Evolutionary conservation across 1,140 invertebrate species (phyloP).

Genomic region (Diorhabda sublineata): DNA sequence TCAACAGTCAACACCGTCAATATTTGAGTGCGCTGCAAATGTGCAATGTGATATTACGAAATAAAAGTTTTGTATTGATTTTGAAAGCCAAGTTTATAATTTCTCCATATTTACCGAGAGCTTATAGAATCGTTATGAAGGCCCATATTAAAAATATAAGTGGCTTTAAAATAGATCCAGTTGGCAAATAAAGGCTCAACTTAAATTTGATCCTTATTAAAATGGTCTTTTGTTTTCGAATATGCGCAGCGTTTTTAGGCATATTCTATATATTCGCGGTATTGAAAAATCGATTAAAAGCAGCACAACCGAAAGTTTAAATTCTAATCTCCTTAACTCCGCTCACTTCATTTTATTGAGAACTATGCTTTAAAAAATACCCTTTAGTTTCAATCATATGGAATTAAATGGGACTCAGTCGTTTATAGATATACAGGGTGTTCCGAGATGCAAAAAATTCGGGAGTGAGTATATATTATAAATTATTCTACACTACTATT

Average conservation of each 20-base stretch:
- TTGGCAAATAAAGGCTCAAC: conserved; percentile 44
- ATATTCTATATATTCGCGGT: neutral
- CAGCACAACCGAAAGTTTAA: neutral
- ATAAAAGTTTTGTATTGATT: conserved; percentile 8
- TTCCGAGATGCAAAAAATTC: too few relatives aligned
- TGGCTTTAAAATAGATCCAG: conserved; percentile 43
- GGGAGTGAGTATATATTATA: too few relatives aligned
- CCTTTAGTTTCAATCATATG: too few relatives aligned
- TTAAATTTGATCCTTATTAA: conserved; percentile 46
- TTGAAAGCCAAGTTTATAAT: conserved; percentile 22
- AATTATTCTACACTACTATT: too few relatives aligned
- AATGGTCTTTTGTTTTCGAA: conserved; percentile 44
- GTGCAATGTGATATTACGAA: neutral
- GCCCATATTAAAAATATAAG: conserved; percentile 43
- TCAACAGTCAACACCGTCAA: too few relatives aligned
- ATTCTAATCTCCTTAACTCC: neutral
- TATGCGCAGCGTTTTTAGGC: conserved; percentile 20
- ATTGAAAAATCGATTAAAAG: conserved; percentile 11
- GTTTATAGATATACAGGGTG: too few relatives aligned
- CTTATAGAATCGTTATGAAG: conserved; percentile 27
- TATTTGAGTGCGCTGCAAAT: too few relatives aligned
- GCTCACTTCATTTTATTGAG: too few relatives aligned
- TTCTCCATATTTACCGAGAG: conserved; percentile 27
- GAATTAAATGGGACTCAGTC: too few relatives aligned
- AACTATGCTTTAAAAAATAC: too few relatives aligned